Conservation (phyloP, 2,113 vertebrate genomes). For the Murina feae region DNA sequence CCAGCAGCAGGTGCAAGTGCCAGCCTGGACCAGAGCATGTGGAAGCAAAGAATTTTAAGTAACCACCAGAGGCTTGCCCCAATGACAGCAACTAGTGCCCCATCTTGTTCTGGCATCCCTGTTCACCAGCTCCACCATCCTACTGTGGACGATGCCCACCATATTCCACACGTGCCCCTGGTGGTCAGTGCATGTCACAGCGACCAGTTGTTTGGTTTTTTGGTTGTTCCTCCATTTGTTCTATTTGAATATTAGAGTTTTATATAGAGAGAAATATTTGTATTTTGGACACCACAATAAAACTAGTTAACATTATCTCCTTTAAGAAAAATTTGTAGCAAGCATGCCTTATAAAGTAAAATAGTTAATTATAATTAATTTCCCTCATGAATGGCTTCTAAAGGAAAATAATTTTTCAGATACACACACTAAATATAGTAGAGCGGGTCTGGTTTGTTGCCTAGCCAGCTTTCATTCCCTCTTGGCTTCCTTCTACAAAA, state of each 20-base stretch:
- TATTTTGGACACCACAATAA: not conserved
- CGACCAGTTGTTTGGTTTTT: too few relatives aligned
- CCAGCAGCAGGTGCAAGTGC: too few relatives aligned
- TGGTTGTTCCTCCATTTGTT: too few relatives aligned
- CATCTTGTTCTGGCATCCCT: too few relatives aligned
- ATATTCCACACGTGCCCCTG: too few relatives aligned
- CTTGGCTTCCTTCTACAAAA: not conserved
- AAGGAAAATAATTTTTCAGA: not conserved
- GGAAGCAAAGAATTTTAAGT: too few relatives aligned
- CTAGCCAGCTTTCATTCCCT: not conserved
- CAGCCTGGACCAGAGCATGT: accelerated
- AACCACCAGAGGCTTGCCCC: too few relatives aligned
- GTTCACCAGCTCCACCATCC: too few relatives aligned
- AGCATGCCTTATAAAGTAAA: not conserved
- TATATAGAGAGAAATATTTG: not conserved
- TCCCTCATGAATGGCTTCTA: not conserved
- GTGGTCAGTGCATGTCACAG: too few relatives aligned
- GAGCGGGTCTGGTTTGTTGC: accelerated
- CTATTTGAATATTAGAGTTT: too few relatives aligned
- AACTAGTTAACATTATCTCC: not conserved
- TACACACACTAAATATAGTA: not conserved
- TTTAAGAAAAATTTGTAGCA: not conserved
- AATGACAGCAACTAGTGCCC: too few relatives aligned
- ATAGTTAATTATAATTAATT: not conserved
- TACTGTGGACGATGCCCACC: too few relatives aligned